A percentile compares a stretch with the other conserved stretches of the same genome.
Evolutionary conservation across 2,797 vertebrate genomes (phyloP).

Genomic region (Rhadinocentrus ornatus): DNA sequence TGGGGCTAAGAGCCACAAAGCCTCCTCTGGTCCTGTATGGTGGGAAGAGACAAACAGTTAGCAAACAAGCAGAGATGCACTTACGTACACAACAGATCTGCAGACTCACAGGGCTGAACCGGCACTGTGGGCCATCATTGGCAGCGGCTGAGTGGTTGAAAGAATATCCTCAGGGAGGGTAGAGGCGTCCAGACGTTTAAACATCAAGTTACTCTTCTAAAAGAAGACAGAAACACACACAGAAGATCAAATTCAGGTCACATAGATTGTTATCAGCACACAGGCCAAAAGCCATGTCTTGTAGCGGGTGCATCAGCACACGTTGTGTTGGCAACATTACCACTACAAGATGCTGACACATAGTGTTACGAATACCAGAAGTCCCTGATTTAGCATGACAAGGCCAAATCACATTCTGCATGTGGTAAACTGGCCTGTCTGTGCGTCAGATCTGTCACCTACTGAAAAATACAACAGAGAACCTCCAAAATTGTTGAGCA

Average conservation of each 20-base stretch:
- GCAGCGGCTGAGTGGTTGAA: conserved; percentile 89
- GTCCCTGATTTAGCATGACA: too few relatives aligned
- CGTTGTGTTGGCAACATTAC: too few relatives aligned
- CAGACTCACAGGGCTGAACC: conserved; percentile 93
- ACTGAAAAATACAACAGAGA: background rate
- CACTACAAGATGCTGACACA: too few relatives aligned
- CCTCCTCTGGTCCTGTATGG: conserved; percentile 89
- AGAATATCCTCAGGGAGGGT: conserved; percentile 92
- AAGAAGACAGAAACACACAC: conserved; percentile 21
- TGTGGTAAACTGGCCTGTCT: too few relatives aligned
- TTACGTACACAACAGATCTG: conserved; percentile 2
- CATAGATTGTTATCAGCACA: background rate
- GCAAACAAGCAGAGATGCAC: conserved; percentile 7
- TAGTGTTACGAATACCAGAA: too few relatives aligned
- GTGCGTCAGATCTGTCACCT: too few relatives aligned
- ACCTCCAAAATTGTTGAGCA: background rate
- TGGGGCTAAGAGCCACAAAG: conserved; percentile 92
- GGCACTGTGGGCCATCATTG: conserved; percentile 91
- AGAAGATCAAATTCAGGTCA: conserved; percentile 3
- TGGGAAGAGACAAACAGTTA: conserved; percentile 32
- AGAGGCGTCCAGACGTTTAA: conserved; percentile 93
- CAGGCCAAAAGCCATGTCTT: background rate
- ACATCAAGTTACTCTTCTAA: conserved; percentile 93
- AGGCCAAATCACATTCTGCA: too few relatives aligned
- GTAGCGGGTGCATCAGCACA: background rate